A percentile compares a stretch with the other conserved stretches of the same genome.
phyloP scores from a whole-genome alignment of 2,113 vertebrate species.

The Danio rerio region DNA sequence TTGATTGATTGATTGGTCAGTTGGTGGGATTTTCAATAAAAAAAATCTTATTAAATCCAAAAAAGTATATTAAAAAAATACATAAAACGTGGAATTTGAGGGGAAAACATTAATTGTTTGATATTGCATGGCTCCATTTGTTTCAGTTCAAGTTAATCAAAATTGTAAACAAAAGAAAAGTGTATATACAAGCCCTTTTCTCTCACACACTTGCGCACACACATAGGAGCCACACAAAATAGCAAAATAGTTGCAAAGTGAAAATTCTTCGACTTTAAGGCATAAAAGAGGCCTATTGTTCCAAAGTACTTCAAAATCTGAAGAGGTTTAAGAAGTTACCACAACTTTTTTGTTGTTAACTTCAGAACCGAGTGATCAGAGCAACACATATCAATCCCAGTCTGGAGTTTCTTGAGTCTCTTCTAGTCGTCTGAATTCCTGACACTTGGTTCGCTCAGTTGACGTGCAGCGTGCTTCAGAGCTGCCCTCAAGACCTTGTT shows the following conservation, averaged over 20 bases:
- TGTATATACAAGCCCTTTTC: too few species aligned
- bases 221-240: background rate
- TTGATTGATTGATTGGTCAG: too few species aligned
- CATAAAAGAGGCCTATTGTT: background rate
- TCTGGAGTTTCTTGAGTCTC: conserved; percentile 61
- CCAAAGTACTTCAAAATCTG: background rate
- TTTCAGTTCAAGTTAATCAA: too few species aligned
- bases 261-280: background rate
- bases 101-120: too few species aligned
- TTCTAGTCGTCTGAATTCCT: conserved; percentile 61
- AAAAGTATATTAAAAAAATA: too few species aligned
- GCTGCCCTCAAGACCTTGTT: conserved; percentile 54
- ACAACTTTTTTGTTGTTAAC: background rate
- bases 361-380: background rate
- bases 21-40: too few species aligned
- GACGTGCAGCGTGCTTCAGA: conserved; percentile 54
- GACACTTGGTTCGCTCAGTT: conserved; percentile 36
- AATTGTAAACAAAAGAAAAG: background rate
- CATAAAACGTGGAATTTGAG: too few species aligned
- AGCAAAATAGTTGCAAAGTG: background rate
- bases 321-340: background rate
- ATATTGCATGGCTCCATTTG: too few species aligned
- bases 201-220: too few species aligned
- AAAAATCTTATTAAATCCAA: too few species aligned
- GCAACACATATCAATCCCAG: conserved; percentile 47